Conservation (phyloP, 2,888 invertebrate genomes). For the Agrochola lychnidis region DNA sequence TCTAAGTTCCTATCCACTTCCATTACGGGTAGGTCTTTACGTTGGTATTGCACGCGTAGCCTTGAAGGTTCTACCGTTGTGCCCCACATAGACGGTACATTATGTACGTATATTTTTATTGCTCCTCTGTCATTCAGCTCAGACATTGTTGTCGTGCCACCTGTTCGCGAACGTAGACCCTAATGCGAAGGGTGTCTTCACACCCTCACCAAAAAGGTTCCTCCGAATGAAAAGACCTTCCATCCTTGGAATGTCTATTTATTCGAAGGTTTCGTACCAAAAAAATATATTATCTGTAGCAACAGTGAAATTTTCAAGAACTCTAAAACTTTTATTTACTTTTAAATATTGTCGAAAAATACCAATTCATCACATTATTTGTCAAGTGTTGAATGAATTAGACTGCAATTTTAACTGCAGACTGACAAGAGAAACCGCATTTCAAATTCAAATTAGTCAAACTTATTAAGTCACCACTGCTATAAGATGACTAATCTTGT, state of each 20-base stretch:
- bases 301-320: too few relatives aligned
- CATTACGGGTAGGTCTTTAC: constrained; percentile 27
- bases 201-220: constrained; percentile 2
- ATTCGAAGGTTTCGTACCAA: too few relatives aligned
- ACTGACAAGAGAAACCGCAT: neutral
- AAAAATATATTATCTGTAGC: neutral
- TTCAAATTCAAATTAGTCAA: neutral
- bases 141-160: constrained; percentile 58
- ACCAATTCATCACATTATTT: neutral
- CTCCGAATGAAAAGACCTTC: neutral
- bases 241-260: neutral
- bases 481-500: neutral
- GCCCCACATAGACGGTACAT: constrained; percentile 24
- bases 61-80: constrained; percentile 29
- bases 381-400: neutral
- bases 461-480: neutral
- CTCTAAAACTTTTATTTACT: rapidly evolving
- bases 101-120: constrained; percentile 49
- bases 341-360: neutral
- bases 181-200: constrained; percentile 32
- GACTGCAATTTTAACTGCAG: neutral
- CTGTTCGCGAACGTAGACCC: constrained; percentile 51
- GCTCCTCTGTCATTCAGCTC: constrained; percentile 45
- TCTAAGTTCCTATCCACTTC: constrained; percentile 18
- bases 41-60: constrained; percentile 41